Conservation (phyloP, 2,888 invertebrate genomes). For the Hyalella azteca region DNA sequence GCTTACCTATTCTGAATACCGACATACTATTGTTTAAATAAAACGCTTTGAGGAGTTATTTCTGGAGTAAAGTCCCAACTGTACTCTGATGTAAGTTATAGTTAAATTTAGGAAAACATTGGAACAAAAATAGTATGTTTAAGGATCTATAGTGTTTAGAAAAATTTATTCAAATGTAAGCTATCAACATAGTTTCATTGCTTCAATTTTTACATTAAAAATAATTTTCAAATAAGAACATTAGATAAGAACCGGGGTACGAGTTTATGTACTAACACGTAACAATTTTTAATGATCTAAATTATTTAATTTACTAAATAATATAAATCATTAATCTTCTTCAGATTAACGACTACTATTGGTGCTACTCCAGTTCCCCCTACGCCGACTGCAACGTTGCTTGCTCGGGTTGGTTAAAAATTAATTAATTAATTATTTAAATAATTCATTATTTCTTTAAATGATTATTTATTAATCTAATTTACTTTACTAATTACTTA, state of each 20-base stretch:
- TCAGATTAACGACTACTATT: constrained; percentile 58
- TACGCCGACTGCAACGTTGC: constrained; percentile 49
- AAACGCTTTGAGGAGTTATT: too few species aligned
- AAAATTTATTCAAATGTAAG: not conserved
- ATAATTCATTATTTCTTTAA: too few species aligned
- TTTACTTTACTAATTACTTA: too few species aligned
- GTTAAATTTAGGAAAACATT: too few species aligned
- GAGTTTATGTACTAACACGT: not conserved
- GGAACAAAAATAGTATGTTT: too few species aligned
- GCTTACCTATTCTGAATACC: too few species aligned
- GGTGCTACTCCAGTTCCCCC: constrained; percentile 48
- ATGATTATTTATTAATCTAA: too few species aligned
- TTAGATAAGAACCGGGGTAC: not conserved
- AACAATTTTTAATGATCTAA: not conserved
- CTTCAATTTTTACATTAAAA: not conserved
- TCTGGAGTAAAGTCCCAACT: too few species aligned
- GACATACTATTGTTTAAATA: too few species aligned
- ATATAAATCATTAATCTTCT: not conserved
- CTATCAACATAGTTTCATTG: not conserved
- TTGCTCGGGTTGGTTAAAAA: constrained; percentile 35
- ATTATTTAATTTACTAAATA: not conserved
- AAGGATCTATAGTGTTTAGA: too few species aligned
- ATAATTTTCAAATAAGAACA: not conserved
- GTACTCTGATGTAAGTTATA: too few species aligned
- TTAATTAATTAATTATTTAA: too few species aligned